Base-by-base conservation (phyloP, 2,113 vertebrate species). In the Rhinichthys klamathensis region DNA sequence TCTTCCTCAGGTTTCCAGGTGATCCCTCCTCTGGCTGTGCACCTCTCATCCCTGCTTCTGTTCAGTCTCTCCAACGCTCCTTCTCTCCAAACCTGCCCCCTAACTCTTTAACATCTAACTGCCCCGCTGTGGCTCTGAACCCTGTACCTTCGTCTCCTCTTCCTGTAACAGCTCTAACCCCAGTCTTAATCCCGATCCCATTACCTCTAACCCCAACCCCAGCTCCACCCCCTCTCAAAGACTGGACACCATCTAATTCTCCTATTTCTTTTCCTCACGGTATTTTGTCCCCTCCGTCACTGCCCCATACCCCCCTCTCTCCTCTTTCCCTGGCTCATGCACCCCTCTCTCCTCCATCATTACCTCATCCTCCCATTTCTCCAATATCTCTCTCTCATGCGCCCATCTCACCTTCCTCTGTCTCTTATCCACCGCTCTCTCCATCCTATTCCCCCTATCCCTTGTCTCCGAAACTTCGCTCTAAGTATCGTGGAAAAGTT, bases 361-460 rank as follows among this genome's bases (percentile, higher is more conserved):
- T 88, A 75, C 58, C 79, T 56, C 89, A 88, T 81, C 88, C 85
- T 23, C 88, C 87, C 78, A 88, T 90, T 89, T 93, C 89, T 89
- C 93, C 89, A 90, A 92, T 86, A 91, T 87, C 95, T 23, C 94
- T 94, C 21, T 93, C 89, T 92, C 95, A 67, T 92, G 91, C 92
- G 87, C 95, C 96, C 87, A 95, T 96, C 4, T 96, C 96, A 79
- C 94, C 96, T 25, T 92, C 96, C 49, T 96, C 96, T 0, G 95
- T 96, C 4, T 91, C 93, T 65, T 93, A 95, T 83, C 85, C 93
- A 35, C 94, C 94, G 6, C 90, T 93, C 79, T 95, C 96, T 85
- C 96, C 93, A 70, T 97, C 94, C 91, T 97, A 93, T 93, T 96
- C 94, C 89, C 97, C 95, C 81, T 78, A 96, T 91, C 93, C 96